These are phyloP conservation scores for Dicrurus megarhynchus DNA, from an alignment of 2,113 vertebrate species.

Conservation along the genomic window DNA sequence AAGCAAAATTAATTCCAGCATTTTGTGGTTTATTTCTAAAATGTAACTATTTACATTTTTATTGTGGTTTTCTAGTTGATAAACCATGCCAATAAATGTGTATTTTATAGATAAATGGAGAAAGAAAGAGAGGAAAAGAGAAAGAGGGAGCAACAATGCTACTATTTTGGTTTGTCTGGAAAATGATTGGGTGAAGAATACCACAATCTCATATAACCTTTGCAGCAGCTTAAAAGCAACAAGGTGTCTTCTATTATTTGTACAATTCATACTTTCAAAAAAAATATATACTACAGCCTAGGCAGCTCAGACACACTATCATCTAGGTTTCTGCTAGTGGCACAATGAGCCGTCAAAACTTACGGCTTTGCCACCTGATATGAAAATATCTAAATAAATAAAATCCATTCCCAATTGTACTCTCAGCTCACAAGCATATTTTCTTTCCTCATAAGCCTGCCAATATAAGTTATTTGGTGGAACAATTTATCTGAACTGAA, in stretches of 20 bases:
- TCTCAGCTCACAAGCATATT: not conserved
- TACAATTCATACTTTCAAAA: not conserved
- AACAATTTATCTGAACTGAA: constrained; percentile 49
- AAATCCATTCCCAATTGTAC: not conserved
- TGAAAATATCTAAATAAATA: constrained; percentile 46
- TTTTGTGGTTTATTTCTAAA: not conserved
- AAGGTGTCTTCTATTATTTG: not conserved
- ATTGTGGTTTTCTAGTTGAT: not conserved
- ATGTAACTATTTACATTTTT: not conserved
- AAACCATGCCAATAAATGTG: not conserved
- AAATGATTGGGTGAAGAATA: not conserved
- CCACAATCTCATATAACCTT: not conserved
- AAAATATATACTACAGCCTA: not conserved
- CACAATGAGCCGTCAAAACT: not conserved
- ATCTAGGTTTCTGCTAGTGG: not conserved
- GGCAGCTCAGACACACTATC: not conserved
- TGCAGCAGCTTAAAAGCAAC: not conserved
- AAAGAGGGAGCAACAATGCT: not conserved
- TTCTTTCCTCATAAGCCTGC: constrained; percentile 31
- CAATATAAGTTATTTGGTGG: constrained; percentile 24
- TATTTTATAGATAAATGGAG: not conserved
- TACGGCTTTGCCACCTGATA: not conserved
- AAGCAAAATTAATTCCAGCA: not conserved
- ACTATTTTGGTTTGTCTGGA: not conserved
- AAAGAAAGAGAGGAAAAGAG: not conserved